Evolutionary conservation across 2,888 invertebrate genomes (phyloP).

Genomic region (Erebia ligea): DNA sequence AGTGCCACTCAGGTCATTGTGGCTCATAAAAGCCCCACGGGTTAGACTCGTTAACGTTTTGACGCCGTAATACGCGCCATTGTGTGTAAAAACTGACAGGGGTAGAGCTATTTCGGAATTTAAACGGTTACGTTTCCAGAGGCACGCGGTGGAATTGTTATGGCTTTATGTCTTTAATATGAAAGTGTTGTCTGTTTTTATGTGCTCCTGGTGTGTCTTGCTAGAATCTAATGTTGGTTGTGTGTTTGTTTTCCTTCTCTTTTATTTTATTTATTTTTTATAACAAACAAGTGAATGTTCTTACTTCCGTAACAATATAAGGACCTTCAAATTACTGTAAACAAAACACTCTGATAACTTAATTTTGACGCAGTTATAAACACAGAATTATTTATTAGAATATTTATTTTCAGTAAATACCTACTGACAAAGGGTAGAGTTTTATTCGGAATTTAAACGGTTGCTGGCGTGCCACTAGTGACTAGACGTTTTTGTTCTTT

Average conservation of each 20-base stretch:
- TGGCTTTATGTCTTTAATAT: not conserved
- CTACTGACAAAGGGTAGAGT: not conserved
- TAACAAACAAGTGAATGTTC: no score
- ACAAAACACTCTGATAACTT: not conserved
- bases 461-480: no score
- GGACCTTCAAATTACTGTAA: not conserved
- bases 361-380: no score
- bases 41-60: conserved; percentile 43
- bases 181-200: conserved; percentile 3
- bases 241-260: not conserved
- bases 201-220: not conserved
- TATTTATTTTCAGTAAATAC: not conserved
- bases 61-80: conserved; percentile 40
- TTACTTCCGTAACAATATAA: no score
- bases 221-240: not conserved
- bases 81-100: conserved; percentile 36
- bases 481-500: no score
- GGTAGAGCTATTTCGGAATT: conserved; percentile 29
- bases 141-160: not conserved
- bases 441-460: no score
- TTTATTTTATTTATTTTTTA: not conserved
- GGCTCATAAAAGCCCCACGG: conserved; percentile 41
- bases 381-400: no score
- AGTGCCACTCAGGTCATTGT: conserved; percentile 43
- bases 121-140: conserved; percentile 19